Evolutionary conservation across 2,113 vertebrate species (phyloP), one percentile per base, ranked within the genome.

Genomic region (Alces alces): DNA sequence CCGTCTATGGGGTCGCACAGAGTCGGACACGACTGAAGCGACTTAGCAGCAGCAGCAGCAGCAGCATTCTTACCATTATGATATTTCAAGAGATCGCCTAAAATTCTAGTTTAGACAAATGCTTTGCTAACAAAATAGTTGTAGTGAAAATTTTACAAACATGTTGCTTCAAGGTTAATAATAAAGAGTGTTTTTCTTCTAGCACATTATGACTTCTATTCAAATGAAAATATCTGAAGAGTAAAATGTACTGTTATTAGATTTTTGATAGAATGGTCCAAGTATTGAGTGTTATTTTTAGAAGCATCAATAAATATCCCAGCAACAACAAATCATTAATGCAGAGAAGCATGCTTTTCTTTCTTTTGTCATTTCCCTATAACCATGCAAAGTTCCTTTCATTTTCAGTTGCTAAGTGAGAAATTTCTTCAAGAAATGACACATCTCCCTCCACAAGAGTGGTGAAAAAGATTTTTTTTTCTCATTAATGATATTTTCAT

Each of bases 401-500:
- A 43, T 47, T 84, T 96, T 79, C n/a, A 47, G 10, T 13, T 85
- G 11, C 9, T 83, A 47, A 82, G 61, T 33, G 23, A 96, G 45
- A 76, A 76, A 45, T 76, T 87, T 96, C 73, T 58, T 90, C 39
- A 76, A 90, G 21, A 89, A 84, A 79, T 30, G 17, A 27, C 5
- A 45, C 50, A 52, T 54, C 12, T 52, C n/a, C 4, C 27, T 85
- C 78, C 8, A n/a, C 58, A 12, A 39, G 8, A 36, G 30, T n/a
- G 39, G 17, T 36, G 21, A 39, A 78, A 96, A 95, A 47, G 12
- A 85, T 60, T 4, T 36, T 84, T 78, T 85, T 82, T 47, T 19
- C 33, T 95, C 45, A 84, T 64, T 89, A 94, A 54, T 60, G 73
- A 33, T 79, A 30, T 66, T 79, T 92, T 70, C 36, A 89, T 47